phyloP scores from a whole-genome alignment of 2,888 invertebrate genomes.

The Heliconius hortense region DNA sequence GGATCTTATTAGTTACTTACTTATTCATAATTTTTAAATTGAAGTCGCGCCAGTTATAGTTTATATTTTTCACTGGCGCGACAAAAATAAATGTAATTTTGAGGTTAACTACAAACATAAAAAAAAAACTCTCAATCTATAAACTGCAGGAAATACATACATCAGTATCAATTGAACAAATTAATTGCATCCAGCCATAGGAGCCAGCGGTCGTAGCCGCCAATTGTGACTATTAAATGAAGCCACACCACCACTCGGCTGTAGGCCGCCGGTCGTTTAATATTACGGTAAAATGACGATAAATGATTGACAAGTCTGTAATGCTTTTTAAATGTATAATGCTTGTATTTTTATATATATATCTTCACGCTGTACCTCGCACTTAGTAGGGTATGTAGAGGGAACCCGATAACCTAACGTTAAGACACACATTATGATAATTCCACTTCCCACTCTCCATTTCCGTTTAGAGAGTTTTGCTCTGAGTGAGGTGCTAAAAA shows the following conservation, averaged over 20 bases:
- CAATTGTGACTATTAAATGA: slow-evolving; percentile 47
- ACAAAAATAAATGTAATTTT: too few relatives aligned
- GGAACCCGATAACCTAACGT: neutral
- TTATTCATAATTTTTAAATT: too few relatives aligned
- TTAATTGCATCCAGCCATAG: slow-evolving; percentile 43
- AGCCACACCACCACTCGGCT: slow-evolving; percentile 33
- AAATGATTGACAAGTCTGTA: slow-evolving; percentile 23
- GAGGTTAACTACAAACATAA: too few relatives aligned
- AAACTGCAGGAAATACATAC: neutral
- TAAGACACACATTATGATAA: neutral
- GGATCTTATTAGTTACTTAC: too few relatives aligned
- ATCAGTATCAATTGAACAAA: slow-evolving; percentile 36
- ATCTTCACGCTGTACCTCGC: neutral
- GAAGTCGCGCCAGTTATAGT: too few relatives aligned
- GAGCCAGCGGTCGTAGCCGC: slow-evolving; percentile 36
- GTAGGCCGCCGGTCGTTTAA: slow-evolving; percentile 26
- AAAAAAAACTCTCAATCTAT: neutral
- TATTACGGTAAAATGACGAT: slow-evolving; percentile 30
- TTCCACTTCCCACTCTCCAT: too few relatives aligned
- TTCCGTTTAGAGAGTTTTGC: too few relatives aligned
- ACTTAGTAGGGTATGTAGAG: neutral
- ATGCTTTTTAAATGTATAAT: neutral
- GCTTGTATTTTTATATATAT: neutral
- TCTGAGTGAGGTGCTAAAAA: too few relatives aligned
- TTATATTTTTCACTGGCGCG: too few relatives aligned